Conservation (phyloP, 2,797 vertebrate species). For the Chanos chanos region DNA sequence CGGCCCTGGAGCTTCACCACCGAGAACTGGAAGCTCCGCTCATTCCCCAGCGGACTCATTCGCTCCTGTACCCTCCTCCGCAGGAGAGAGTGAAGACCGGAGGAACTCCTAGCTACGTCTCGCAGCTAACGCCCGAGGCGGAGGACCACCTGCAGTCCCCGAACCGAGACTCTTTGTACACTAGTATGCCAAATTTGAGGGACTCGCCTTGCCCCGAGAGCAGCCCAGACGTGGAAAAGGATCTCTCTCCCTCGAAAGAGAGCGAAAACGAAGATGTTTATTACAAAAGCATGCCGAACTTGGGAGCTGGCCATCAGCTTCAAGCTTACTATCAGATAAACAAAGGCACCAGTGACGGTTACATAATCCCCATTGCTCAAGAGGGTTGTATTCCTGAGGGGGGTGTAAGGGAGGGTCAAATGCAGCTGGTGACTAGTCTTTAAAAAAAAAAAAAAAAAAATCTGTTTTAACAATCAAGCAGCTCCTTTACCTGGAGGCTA, state of each 20-base stretch:
- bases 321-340: conserved; percentile 98
- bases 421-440: conserved; percentile 99
- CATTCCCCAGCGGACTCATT: conserved; percentile 99
- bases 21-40: conserved; percentile 92
- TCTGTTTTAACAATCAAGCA: conserved; percentile 71
- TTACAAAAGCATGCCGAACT: conserved; percentile 99
- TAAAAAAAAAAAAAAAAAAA: too few relatives aligned
- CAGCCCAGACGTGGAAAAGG: conserved; percentile 86
- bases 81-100: conserved; percentile 93
- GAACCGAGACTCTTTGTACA: conserved; percentile 98
- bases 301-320: conserved; percentile 89
- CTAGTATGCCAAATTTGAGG: conserved; percentile 97
- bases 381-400: conserved; percentile 93
- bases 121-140: conserved; percentile 82
- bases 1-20: conserved; percentile 66
- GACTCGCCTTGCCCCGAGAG: conserved; percentile 94
- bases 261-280: conserved; percentile 95
- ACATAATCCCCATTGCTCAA: conserved; percentile 93
- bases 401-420: conserved; percentile 97
- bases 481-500: too few relatives aligned
- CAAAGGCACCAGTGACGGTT: conserved; percentile 91
- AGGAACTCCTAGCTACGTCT: conserved; percentile 74
- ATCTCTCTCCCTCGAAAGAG: conserved; percentile 89
- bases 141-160: conserved; percentile 90
- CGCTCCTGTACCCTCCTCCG: conserved; percentile 95